phyloP scores from a whole-genome alignment of 1,140 invertebrate genomes.

The Bradysia coprophila region DNA sequence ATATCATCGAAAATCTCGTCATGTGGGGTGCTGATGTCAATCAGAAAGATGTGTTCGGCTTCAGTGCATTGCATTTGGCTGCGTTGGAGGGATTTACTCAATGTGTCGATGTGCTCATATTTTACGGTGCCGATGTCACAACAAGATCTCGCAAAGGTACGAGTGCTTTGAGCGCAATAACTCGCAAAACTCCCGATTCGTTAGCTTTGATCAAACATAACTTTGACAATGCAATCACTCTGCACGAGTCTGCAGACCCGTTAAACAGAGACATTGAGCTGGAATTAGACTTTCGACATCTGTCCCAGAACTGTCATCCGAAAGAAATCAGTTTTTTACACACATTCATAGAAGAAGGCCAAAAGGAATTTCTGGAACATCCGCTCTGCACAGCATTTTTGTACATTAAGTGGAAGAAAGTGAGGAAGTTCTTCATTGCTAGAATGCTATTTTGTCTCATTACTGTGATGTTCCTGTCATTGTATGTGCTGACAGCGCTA shows the following conservation, averaged over 20 bases:
- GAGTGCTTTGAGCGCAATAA: conserved; percentile 61
- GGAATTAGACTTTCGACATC: conserved; percentile 59
- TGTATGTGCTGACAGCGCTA: conserved; percentile 55
- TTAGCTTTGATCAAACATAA: conserved; percentile 56
- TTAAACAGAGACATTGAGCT: conserved; percentile 60
- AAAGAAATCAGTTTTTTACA: conserved; percentile 64
- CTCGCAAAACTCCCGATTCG: conserved; percentile 63
- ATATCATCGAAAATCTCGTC: conserved; percentile 53
- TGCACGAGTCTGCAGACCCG: conserved; percentile 55
- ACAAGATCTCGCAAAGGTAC: conserved; percentile 66
- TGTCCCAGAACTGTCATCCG: conserved; percentile 56
- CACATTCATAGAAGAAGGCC: conserved; percentile 64
- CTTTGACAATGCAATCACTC: conserved; percentile 53
- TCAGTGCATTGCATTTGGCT: conserved; percentile 73
- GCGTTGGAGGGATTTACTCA: conserved; percentile 64
- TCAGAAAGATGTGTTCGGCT: conserved; percentile 70
- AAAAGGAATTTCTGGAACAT: conserved; percentile 64
- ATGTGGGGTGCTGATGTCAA: conserved; percentile 67
- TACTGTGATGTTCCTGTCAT: conserved; percentile 55
- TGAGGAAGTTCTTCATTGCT: conserved; percentile 66
- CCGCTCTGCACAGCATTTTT: conserved; percentile 67
- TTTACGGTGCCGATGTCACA: conserved; percentile 67
- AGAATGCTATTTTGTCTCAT: conserved; percentile 59
- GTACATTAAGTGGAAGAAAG: conserved; percentile 74
- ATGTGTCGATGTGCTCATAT: conserved; percentile 63